A percentile compares a stretch with the other conserved stretches of the same genome.
Evolutionary conservation across 2,113 vertebrate genomes (phyloP).

Genomic region (Bostrychus sinensis): DNA sequence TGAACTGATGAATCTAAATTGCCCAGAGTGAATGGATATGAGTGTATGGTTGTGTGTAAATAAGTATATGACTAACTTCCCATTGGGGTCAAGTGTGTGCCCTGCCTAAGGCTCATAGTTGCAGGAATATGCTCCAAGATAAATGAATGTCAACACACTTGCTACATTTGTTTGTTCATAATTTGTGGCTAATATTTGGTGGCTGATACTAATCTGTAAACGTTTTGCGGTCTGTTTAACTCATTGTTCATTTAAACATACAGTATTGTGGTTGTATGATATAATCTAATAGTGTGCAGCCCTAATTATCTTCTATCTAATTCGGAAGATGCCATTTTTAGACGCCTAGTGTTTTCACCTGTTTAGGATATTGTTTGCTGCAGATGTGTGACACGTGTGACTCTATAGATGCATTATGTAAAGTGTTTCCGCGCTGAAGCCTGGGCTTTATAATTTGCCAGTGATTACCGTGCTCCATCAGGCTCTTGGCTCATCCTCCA

Average conservation of each 20-base stretch:
- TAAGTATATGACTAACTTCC: too few relatives aligned
- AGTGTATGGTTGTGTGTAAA: too few relatives aligned
- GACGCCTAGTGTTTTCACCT: background rate
- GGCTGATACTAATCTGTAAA: too few relatives aligned
- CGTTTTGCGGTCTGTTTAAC: too few relatives aligned
- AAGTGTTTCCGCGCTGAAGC: conserved; percentile 50
- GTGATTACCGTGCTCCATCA: conserved; percentile 65
- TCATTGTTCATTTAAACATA: background rate
- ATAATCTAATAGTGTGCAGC: background rate
- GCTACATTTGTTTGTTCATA: too few relatives aligned
- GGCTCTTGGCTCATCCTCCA: conserved; percentile 62
- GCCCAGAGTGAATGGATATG: too few relatives aligned
- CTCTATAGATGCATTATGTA: conserved; percentile 39
- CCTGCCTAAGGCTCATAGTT: too few relatives aligned
- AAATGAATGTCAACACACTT: too few relatives aligned
- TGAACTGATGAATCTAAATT: too few relatives aligned
- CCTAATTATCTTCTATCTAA: background rate
- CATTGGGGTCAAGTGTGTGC: too few relatives aligned
- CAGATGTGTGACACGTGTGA: conserved; percentile 10
- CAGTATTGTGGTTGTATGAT: background rate
- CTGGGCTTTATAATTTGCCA: conserved; percentile 59
- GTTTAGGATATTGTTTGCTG: background rate
- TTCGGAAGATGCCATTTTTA: background rate
- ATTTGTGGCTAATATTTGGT: too few relatives aligned
- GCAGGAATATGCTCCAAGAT: too few relatives aligned